Conservation (phyloP, 30 jellyfish, hydroid and myxozoan species). For the Turritopsis dohrnii region DNA sequence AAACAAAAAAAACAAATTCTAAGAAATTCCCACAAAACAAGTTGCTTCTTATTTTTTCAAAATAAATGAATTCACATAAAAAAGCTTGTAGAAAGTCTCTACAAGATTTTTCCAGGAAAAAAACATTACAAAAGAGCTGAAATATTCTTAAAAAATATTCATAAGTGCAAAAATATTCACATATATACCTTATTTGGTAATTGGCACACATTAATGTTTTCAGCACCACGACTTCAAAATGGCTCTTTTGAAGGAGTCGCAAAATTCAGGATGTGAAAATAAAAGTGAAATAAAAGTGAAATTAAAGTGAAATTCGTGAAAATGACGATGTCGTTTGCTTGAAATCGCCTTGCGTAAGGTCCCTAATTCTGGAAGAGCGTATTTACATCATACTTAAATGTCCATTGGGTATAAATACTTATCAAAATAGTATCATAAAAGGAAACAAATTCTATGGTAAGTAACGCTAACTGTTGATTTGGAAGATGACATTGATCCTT, state of each 20-base stretch:
- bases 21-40: background rate
- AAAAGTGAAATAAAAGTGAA: background rate
- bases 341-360: too few relatives aligned
- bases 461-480: too few relatives aligned
- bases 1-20: background rate
- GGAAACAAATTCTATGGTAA: too few relatives aligned
- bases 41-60: background rate
- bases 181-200: background rate
- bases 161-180: background rate
- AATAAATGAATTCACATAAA: background rate
- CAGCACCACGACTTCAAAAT: background rate
- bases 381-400: too few relatives aligned
- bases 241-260: background rate
- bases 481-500: too few relatives aligned
- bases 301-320: background rate
- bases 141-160: background rate
- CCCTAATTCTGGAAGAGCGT: too few relatives aligned
- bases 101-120: background rate
- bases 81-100: background rate
- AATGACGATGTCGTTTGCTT: background rate
- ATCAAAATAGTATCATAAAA: too few relatives aligned
- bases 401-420: too few relatives aligned
- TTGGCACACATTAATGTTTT: background rate
- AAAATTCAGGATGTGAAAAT: background rate
- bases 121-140: too few relatives aligned